Base-by-base conservation (phyloP, 2,888 invertebrate genomes). In the Azorinus chamasolen region DNA sequence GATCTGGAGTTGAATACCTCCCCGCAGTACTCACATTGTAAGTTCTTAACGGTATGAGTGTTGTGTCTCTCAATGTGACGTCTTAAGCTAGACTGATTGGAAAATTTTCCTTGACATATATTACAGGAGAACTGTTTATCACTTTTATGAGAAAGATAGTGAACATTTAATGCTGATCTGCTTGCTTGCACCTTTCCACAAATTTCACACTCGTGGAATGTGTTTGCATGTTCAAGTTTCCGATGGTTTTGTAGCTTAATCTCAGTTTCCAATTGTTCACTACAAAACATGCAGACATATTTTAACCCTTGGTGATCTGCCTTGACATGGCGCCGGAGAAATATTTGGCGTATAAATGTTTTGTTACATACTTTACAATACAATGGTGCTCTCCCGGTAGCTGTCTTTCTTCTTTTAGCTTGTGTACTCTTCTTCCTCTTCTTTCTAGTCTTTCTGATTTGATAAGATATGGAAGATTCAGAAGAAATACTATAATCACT, bases 1-100 rank as follows among this genome's bases (percentile, higher is more conserved):
- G 66, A 66, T 43, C 73, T 20, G n/a, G 73, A 66, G 66, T 41
- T 66, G 45, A 73, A 73, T 45, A 62, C 50, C 48, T 73, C 66
- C 16, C 73, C 73, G 62, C 73, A 73, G 46, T 48, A 73, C 22
- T 73, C 73, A 61, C 73, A 73, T n/a, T 66, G 73, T n/a, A 73
- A 37, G 24, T 41, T 51, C 16, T 66, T 66, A 14, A 50, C 66
- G 18, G 24, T 24, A 20, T 61, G 66, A 61, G n/a, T n/a, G n/a
- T n/a, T n/a, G n/a, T 73, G 73, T 12, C 62, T 73, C 20, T 73
- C 53, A 66, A 73, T 73, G 39, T 73, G 73, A 12, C 62, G 48
- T 55, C 43, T 73, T 4, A 73, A 32, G 37, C 66, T 66, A 18
- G 66, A 66, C 20, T 73, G 62, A n/a, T 66, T 20, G 0, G 73